A percentile compares a stretch with the other conserved stretches of the same genome.
Evolutionary conservation across 2,888 invertebrate genomes (phyloP).

Genomic region (Rhopalosiphum nymphaeae): DNA sequence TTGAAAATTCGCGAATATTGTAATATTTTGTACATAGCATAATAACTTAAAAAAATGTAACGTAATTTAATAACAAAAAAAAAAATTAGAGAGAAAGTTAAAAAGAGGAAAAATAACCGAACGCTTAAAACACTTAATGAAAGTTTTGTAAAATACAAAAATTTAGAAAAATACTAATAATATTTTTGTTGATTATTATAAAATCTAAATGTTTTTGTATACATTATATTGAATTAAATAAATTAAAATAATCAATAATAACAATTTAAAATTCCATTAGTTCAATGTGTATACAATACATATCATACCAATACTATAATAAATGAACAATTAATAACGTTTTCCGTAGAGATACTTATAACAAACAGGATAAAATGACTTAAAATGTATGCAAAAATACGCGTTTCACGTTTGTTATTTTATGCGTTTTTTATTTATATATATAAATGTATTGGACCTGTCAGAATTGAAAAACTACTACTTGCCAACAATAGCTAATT

Average conservation of each 20-base stretch:
- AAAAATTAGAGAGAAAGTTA: not conserved
- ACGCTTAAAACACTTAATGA: not conserved
- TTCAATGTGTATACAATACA: not conserved
- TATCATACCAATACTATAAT: not conserved
- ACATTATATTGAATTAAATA: not conserved
- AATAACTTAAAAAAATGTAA: not conserved
- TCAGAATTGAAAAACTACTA: slow-evolving; percentile 60
- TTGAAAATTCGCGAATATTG: not conserved
- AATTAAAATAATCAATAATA: not conserved
- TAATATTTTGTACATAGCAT: not conserved
- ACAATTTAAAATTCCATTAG: not conserved
- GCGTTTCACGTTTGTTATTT: not conserved
- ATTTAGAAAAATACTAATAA: not conserved
- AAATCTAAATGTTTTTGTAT: not conserved
- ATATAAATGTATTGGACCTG: slow-evolving; percentile 10
- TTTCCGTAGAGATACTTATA: not conserved
- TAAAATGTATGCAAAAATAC: slow-evolving; percentile 38
- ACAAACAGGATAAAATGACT: not conserved
- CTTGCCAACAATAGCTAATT: slow-evolving; percentile 60
- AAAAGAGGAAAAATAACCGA: not conserved
- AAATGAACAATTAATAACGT: not conserved
- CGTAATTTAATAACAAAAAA: fast-evolving
- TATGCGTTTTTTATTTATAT: not conserved
- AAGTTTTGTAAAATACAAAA: not conserved
- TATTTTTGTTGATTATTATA: not conserved